These are phyloP conservation scores for Pycnomerus fuliginosus DNA, from an alignment of 2,888 invertebrate genomes.

Conservation along the genomic window DNA sequence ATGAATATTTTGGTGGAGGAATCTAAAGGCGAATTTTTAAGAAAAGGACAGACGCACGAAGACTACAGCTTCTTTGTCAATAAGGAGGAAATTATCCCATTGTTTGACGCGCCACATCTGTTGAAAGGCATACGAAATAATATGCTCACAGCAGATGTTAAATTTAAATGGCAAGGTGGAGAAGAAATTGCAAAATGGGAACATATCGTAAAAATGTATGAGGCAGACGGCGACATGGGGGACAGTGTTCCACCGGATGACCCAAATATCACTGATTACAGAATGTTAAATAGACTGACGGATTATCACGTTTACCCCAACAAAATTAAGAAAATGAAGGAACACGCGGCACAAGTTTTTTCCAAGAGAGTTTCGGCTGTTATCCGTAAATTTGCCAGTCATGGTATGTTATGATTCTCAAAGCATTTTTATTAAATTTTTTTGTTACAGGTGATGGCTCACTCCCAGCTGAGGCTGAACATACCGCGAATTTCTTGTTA, in stretches of 20 bases:
- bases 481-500: slow-evolving; percentile 1
- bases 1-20: slow-evolving; percentile 2
- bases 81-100: neutral
- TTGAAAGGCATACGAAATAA: slow-evolving; percentile 5
- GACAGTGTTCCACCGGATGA: neutral
- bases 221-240: neutral
- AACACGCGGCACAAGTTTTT: slow-evolving; percentile 2
- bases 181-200: slow-evolving; percentile 2
- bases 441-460: neutral
- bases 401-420: slow-evolving; percentile 2
- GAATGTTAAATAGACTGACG: slow-evolving; percentile 1
- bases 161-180: slow-evolving; percentile 1
- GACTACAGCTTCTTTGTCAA: neutral
- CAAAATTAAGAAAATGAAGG: slow-evolving; percentile 4
- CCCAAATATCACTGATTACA: neutral
- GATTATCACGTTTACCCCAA: neutral
- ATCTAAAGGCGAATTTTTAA: neutral
- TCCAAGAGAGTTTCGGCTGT: neutral
- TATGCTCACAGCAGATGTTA: neutral
- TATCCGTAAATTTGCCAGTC: slow-evolving; percentile 2
- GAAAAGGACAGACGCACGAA: slow-evolving; percentile 1
- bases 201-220: slow-evolving; percentile 2
- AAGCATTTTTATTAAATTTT: too few relatives aligned
- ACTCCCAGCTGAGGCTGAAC: neutral
- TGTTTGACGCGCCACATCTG: slow-evolving; percentile 2